These are phyloP conservation scores for Gadopsis bispinosus DNA, from an alignment of 2,797 vertebrate species.

Conservation along the genomic window DNA sequence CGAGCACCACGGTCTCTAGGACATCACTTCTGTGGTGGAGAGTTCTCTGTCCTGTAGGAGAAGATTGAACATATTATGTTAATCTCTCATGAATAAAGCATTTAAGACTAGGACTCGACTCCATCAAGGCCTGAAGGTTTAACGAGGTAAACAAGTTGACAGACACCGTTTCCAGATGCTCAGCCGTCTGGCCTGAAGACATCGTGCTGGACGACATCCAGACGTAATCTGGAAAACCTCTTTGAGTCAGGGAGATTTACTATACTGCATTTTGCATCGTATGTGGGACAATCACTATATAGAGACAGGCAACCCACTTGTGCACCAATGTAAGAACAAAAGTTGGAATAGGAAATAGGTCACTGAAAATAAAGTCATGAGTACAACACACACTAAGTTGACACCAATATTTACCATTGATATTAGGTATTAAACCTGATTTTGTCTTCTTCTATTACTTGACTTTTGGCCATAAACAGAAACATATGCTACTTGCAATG, in stretches of 20 bases:
- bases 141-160: slow-evolving; percentile 32
- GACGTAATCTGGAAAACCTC: slow-evolving; percentile 46
- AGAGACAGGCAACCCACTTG: slow-evolving; percentile 50
- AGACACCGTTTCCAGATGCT: slow-evolving; percentile 33
- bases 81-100: slow-evolving; percentile 7
- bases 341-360: slow-evolving; percentile 63
- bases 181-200: slow-evolving; percentile 35
- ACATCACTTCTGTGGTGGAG: slow-evolving; percentile 93
- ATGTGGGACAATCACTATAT: slow-evolving; percentile 57
- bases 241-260: slow-evolving; percentile 58
- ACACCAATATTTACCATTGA: neutral
- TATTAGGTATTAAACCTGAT: neutral
- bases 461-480: neutral
- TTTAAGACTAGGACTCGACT: neutral
- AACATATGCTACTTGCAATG: neutral
- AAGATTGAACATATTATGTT: slow-evolving; percentile 35
- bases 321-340: slow-evolving; percentile 52
- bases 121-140: neutral
- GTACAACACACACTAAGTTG: slow-evolving; percentile 7
- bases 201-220: slow-evolving; percentile 51
- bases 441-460: neutral
- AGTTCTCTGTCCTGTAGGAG: slow-evolving; percentile 92
- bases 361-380: slow-evolving; percentile 34
- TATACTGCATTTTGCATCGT: slow-evolving; percentile 34
- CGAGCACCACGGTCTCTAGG: slow-evolving; percentile 93